Evolutionary conservation across 2,888 invertebrate species (phyloP).

Genomic region (Stenchaetothrips biformis): DNA sequence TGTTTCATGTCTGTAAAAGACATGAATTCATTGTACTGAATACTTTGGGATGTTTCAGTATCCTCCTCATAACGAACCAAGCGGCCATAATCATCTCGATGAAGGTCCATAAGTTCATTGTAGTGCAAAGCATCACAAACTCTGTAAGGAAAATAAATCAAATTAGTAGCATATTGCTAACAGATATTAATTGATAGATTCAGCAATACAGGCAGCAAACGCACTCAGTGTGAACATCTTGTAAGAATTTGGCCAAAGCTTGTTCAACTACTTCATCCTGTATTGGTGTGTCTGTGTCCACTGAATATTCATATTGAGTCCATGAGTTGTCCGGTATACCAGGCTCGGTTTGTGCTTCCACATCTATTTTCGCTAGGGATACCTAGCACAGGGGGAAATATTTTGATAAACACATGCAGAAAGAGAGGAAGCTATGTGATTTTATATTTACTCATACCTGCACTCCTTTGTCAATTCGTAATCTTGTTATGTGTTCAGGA

Average conservation of each 20-base stretch:
- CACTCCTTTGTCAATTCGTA: slow-evolving; percentile 10
- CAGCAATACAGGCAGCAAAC: background rate
- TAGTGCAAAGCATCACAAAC: slow-evolving; percentile 33
- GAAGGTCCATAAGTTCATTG: slow-evolving; percentile 38
- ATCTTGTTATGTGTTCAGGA: slow-evolving; percentile 1
- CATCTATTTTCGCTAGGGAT: slow-evolving; percentile 32
- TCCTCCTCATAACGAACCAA: slow-evolving; percentile 28
- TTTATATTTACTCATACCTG: background rate
- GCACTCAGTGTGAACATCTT: background rate
- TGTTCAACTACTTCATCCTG: background rate
- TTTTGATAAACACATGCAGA: background rate
- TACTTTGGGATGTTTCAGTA: slow-evolving; percentile 21
- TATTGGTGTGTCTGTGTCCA: background rate
- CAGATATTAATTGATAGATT: background rate
- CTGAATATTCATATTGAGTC: slow-evolving; percentile 42
- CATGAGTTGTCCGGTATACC: slow-evolving; percentile 44
- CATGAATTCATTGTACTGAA: slow-evolving; percentile 27
- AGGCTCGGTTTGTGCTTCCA: slow-evolving; percentile 43
- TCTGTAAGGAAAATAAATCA: slow-evolving; percentile 21
- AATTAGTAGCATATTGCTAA: background rate
- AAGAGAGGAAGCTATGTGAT: no score
- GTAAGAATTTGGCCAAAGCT: background rate
- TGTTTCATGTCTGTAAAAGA: slow-evolving; percentile 43
- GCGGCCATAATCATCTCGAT: slow-evolving; percentile 36
- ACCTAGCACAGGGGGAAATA: slow-evolving; percentile 29